phyloP scores from a whole-genome alignment of 2,888 invertebrate species.

The Eulithis prunata region DNA sequence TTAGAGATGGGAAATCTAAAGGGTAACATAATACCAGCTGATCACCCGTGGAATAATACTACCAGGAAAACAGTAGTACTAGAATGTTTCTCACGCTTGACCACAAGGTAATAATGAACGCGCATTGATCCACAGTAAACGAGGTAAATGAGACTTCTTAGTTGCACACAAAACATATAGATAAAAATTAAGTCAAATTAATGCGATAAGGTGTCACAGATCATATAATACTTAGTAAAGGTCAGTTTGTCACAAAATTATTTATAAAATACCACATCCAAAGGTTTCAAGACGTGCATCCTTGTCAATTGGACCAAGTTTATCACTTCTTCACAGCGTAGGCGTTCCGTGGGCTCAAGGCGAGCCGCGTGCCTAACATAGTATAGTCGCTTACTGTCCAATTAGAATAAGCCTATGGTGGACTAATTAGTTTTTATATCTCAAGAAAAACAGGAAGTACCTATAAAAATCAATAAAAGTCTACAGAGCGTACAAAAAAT shows the following conservation, averaged over 20 bases:
- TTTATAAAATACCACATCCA: slow-evolving; percentile 27
- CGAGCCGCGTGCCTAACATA: slow-evolving; percentile 59
- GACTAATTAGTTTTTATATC: too few species aligned
- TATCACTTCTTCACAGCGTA: slow-evolving; percentile 24
- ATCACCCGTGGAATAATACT: not conserved
- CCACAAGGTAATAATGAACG: not conserved
- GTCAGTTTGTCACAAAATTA: not conserved
- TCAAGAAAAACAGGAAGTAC: too few species aligned
- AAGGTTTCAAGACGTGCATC: not conserved
- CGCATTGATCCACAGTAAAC: too few species aligned
- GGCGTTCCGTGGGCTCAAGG: slow-evolving; percentile 52
- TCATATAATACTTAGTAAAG: too few species aligned
- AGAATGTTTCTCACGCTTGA: not conserved
- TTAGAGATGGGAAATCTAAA: too few species aligned
- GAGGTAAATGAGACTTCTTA: too few species aligned
- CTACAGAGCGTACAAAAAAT: too few species aligned
- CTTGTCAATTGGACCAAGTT: slow-evolving; percentile 27
- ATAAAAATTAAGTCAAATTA: too few species aligned
- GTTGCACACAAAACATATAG: too few species aligned
- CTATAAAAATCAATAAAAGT: too few species aligned
- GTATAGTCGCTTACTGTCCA: slow-evolving; percentile 36
- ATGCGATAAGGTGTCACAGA: too few species aligned
- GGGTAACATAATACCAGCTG: not conserved
- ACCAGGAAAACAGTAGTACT: slow-evolving; percentile 10
- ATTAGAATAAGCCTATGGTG: not conserved